phyloP scores from a whole-genome alignment of 2,797 vertebrate species.

The Chelon auratus region DNA sequence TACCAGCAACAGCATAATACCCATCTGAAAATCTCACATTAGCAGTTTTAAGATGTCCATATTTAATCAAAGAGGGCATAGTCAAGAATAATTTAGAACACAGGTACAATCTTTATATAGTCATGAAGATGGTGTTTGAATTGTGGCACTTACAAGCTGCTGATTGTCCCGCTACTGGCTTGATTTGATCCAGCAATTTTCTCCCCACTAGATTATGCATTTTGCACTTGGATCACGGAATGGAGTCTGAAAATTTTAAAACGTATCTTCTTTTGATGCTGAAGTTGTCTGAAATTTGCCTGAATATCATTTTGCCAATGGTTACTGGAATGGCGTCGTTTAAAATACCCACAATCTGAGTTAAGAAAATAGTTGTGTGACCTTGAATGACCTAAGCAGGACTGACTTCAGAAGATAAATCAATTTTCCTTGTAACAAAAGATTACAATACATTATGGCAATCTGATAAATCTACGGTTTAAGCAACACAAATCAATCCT shows the following conservation, averaged over 20 bases:
- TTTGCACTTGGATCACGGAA: constrained; percentile 31
- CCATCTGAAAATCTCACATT: background rate
- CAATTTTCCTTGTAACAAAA: background rate
- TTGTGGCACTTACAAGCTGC: constrained; percentile 6
- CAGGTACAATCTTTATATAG: constrained; percentile 4
- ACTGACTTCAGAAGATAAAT: background rate
- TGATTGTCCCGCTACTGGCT: constrained; percentile 36
- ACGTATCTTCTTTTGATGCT: background rate
- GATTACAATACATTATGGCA: constrained; percentile 20
- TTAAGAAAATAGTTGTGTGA: constrained; percentile 6
- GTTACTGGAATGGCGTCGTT: background rate
- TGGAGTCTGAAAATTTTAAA: background rate
- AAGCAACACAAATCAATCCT: constrained; percentile 23
- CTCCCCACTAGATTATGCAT: constrained; percentile 25
- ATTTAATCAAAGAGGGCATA: background rate
- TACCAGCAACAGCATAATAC: too few relatives aligned
- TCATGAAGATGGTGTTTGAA: constrained; percentile 13
- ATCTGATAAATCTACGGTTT: background rate
- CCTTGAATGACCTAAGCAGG: background rate
- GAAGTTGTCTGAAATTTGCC: constrained; percentile 17
- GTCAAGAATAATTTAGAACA: background rate
- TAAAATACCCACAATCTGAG: constrained; percentile 15
- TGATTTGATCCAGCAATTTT: constrained; percentile 53
- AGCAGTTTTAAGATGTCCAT: background rate
- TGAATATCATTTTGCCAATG: background rate